These are phyloP conservation scores for Diadegma fenestrale DNA, from an alignment of 2,888 invertebrate genomes.

Conservation along the genomic window DNA sequence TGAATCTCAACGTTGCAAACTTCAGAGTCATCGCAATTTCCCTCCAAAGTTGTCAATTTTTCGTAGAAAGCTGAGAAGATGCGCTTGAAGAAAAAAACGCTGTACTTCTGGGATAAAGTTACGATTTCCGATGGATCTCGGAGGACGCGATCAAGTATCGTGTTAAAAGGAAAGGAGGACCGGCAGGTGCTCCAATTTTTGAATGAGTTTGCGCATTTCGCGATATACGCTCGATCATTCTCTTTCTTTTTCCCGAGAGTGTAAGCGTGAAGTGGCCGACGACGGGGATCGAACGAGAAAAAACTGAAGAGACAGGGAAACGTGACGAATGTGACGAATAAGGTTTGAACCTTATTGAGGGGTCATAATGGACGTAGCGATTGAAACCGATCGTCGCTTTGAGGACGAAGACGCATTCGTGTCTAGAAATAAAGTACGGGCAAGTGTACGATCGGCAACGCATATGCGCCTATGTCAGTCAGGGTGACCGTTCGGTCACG, in stretches of 20 bases:
- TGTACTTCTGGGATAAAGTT: neutral
- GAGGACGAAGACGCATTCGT: neutral
- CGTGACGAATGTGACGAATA: slow-evolving; percentile 18
- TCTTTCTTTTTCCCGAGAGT: neutral
- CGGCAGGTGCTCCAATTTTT: slow-evolving; percentile 59
- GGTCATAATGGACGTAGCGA: neutral
- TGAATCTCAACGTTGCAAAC: too few species aligned
- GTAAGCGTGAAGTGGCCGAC: slow-evolving; percentile 22
- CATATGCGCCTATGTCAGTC: slow-evolving; percentile 14
- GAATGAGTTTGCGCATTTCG: neutral
- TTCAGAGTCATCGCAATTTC: too few species aligned
- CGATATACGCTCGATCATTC: neutral
- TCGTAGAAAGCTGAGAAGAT: neutral
- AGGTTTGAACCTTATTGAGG: neutral
- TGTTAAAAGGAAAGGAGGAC: slow-evolving; percentile 20
- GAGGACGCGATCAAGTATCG: slow-evolving; percentile 14
- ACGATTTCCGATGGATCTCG: neutral
- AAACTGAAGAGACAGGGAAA: slow-evolving; percentile 15
- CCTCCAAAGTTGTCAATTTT: neutral
- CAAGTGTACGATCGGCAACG: neutral
- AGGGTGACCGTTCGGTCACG: slow-evolving; percentile 54
- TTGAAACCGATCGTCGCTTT: neutral
- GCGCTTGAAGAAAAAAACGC: neutral
- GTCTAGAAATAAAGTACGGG: neutral
- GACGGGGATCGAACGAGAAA: slow-evolving; percentile 28